These are phyloP conservation scores for Prietella phreatophila DNA, from an alignment of 2,113 vertebrate genomes.

Conservation along the genomic window DNA sequence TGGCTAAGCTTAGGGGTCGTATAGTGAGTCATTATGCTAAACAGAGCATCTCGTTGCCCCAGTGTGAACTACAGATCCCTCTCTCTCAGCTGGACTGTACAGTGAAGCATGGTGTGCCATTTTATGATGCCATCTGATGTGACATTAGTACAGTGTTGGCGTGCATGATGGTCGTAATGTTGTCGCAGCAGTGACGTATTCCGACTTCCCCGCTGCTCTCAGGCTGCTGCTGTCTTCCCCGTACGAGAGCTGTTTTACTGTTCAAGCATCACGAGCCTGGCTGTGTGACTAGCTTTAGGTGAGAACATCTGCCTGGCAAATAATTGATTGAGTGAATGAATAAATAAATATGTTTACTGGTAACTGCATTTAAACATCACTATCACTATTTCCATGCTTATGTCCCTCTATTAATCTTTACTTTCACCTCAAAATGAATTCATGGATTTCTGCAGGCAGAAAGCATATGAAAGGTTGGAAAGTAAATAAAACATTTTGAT, in stretches of 20 bases:
- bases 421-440: neutral
- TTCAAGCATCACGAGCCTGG: conserved; percentile 22
- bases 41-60: conserved; percentile 3
- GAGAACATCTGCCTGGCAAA: conserved; percentile 49
- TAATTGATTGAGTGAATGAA: conserved; percentile 46
- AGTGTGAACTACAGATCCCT: neutral
- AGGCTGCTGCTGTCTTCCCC: conserved; percentile 4
- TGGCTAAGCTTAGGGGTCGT: neutral
- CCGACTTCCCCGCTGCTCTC: conserved; percentile 27
- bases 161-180: conserved; percentile 12
- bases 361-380: conserved; percentile 33
- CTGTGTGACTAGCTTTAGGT: conserved; percentile 47
- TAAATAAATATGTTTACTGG: conserved; percentile 51
- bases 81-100: neutral
- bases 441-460: neutral
- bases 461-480: neutral
- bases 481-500: neutral
- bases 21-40: conserved; percentile 18
- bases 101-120: neutral
- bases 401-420: neutral
- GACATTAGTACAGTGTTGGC: conserved; percentile 1
- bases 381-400: neutral
- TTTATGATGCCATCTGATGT: conserved; percentile 5
- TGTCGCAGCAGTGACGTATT: neutral
- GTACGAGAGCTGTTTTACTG: neutral